Conservation (phyloP, 2,113 vertebrate genomes). For the Struthio camelus region DNA sequence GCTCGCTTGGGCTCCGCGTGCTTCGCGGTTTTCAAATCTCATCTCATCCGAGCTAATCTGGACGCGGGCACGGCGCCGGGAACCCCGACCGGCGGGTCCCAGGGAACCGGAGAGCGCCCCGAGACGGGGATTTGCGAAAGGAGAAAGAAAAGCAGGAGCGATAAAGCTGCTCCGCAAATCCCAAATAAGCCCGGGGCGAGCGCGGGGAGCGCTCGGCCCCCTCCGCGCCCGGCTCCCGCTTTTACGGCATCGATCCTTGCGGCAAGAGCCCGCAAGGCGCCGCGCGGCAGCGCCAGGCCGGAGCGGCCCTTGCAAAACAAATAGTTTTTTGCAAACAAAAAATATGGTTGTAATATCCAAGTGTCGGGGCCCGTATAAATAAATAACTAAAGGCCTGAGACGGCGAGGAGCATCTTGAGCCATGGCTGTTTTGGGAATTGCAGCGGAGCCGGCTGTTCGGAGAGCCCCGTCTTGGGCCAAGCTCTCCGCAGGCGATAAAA, state of each 20-base stretch:
- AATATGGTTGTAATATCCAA: not conserved
- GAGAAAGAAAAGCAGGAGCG: not conserved
- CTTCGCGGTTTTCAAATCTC: not conserved
- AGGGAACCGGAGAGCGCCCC: not conserved
- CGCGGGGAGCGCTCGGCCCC: too few species aligned
- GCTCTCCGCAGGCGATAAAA: slow-evolving; percentile 18
- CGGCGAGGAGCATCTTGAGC: not conserved
- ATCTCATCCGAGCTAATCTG: not conserved
- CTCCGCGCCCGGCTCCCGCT: too few species aligned
- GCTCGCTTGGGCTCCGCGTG: not conserved
- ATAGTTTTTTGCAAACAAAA: too few species aligned
- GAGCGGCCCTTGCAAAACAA: too few species aligned
- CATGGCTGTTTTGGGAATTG: slow-evolving; percentile 22
- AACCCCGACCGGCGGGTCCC: not conserved
- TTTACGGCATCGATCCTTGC: too few species aligned
- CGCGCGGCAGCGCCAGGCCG: too few species aligned
- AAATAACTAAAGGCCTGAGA: not conserved
- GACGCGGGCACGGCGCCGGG: too few species aligned
- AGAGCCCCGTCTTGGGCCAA: slow-evolving; percentile 2
- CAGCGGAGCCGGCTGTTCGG: not conserved
- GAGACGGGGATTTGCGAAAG: not conserved
- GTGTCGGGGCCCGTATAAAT: not conserved
- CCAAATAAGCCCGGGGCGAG: too few species aligned
- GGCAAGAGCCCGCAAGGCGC: too few species aligned
- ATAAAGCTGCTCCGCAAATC: too few species aligned